Evolutionary conservation across 2,888 invertebrate species (phyloP), one percentile per base, ranked within the genome.

Genomic region (Carterocephalus palaemon): DNA sequence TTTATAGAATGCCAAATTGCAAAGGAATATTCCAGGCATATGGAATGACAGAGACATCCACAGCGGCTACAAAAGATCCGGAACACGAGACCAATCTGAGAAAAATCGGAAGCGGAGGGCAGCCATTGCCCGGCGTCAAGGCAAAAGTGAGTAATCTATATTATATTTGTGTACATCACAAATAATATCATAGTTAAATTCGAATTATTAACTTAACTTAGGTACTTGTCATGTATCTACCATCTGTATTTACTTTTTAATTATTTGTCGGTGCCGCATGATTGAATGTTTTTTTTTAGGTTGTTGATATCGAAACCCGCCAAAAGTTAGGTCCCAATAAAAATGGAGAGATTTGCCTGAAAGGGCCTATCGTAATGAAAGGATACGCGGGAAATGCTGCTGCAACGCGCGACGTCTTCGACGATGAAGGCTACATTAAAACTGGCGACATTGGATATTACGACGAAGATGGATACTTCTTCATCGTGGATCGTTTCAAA

Each of bases 401-500:
- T 0, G 70, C 70, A 7, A 67, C 79, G 0, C 56, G 56, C 0
- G 62, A 65, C 6, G 67, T 69, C 24, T 47, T 73, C 2, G 80
- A 80, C 32, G 63, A 66, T 1, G 77, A 80, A 42, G 77, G 79
- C 0, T 81, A 61, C 49, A 56, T 80, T 28, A 75, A 70, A 54
- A 77, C 79, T 6, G 80, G 80, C 1, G 80, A 81, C 52, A 70
- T 81, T 31, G 80, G 80, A 0, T 77, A 72, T 56, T 81, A 75
- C 39, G 80, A 81, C 46, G 41, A 60, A n/a, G 80, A 81, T 10
- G 77, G 77, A 0, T 72, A 63, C 47, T 70, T 81, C 60, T 80
- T 73, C 47, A 67, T 81, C 5, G 75, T 78, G 9, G 80, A 81
- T 43, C 53, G 80, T 7, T 54, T 80, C 5, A 81, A 81, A 46